A percentile compares a stretch with the other conserved stretches of the same genome.
Evolutionary conservation across 2,888 invertebrate genomes (phyloP).

Genomic region (Eupithecia subfuscata): DNA sequence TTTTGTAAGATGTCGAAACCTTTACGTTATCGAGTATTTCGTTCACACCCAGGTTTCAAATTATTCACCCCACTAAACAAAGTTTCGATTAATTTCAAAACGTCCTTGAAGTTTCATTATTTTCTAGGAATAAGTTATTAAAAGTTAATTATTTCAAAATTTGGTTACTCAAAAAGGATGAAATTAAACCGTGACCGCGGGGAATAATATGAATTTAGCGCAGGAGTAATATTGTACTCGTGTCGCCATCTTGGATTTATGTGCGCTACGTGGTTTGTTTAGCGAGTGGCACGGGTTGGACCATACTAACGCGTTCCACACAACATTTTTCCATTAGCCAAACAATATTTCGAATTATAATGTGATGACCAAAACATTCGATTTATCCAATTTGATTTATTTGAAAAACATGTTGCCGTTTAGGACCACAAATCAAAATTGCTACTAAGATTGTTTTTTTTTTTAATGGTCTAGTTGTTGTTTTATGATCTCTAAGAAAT

Average conservation of each 20-base stretch:
- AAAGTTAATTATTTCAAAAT: constrained; percentile 7
- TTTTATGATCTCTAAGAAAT: no score
- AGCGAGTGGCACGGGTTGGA: constrained; percentile 29
- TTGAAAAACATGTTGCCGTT: no score
- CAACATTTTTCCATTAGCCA: neutral
- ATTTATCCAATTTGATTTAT: no score
- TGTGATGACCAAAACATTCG: neutral
- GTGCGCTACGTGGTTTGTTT: constrained; percentile 47
- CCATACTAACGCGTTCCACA: neutral
- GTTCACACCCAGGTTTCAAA: neutral
- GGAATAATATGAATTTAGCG: constrained; percentile 28
- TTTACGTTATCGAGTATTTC: neutral
- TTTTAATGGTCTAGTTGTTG: no score
- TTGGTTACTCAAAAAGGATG: constrained; percentile 7
- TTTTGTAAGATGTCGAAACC: neutral
- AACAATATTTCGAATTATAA: neutral
- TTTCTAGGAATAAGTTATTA: neutral
- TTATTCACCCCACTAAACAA: neutral
- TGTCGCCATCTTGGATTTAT: constrained; percentile 43
- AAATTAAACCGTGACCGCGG: constrained; percentile 28
- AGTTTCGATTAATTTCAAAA: neutral
- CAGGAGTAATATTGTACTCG: constrained; percentile 22
- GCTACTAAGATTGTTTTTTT: no score
- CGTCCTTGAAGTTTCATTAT: neutral
- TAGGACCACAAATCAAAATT: no score